A percentile compares a stretch with the other conserved stretches of the same genome.
These are phyloP conservation scores for Melieria omissa DNA, from an alignment of 2,888 invertebrate species.

Conservation along the genomic window DNA sequence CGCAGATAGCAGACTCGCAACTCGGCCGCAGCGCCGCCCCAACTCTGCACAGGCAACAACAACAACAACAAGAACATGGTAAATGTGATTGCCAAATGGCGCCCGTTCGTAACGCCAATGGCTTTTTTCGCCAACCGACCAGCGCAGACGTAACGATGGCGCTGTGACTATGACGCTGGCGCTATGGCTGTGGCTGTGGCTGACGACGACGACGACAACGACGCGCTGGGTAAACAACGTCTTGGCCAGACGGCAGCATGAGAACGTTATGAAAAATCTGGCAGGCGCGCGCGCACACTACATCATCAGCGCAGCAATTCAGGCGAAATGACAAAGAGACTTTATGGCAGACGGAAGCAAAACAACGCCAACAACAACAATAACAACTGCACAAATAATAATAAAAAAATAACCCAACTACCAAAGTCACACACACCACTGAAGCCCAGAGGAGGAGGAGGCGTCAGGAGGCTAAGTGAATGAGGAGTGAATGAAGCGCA, in stretches of 20 bases:
- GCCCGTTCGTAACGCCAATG: conserved; percentile 34
- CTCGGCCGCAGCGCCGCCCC: too few species aligned
- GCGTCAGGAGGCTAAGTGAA: too few species aligned
- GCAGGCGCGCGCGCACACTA: conserved; percentile 32
- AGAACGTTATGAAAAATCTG: conserved; percentile 14
- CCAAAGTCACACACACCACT: too few species aligned
- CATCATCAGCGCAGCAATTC: conserved; percentile 38
- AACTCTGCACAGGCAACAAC: background rate
- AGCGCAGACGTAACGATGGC: conserved; percentile 1
- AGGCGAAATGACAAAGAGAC: conserved; percentile 35
- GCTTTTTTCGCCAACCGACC: conserved; percentile 26
- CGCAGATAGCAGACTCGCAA: background rate
- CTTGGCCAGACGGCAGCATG: background rate
- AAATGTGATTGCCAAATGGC: conserved; percentile 53
- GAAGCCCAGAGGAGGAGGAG: too few species aligned
- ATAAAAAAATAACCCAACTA: background rate
- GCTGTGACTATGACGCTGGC: background rate
- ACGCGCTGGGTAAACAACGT: background rate
- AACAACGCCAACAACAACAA: too few species aligned
- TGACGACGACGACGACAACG: too few species aligned
- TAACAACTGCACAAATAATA: background rate
- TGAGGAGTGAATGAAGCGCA: background rate
- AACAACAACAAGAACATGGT: conserved; percentile 22
- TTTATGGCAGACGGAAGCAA: conserved; percentile 34
- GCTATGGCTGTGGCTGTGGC: too few species aligned